Base-by-base conservation (phyloP, 2,113 vertebrate species). In the Pituophis catenifer region DNA sequence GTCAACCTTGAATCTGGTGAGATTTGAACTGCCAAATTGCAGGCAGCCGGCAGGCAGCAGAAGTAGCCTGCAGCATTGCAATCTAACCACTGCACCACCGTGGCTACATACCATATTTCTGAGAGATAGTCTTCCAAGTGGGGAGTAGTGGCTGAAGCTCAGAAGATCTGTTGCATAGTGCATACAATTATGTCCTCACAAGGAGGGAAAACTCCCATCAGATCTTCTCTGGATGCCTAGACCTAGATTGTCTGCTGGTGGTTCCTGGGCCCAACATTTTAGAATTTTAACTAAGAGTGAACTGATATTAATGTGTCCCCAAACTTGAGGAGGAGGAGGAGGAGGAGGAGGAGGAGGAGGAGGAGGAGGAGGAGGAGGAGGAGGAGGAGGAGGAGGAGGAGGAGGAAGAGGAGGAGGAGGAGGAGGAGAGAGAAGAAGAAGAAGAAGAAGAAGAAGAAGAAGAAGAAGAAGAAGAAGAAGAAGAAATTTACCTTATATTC, bases 391-490 rank as follows among this genome's bases (percentile, higher is more conserved):
- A 38, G 38, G 38, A 38, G 38, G 38, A 38, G 38, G 38, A 38
- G 38, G 38, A 38, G 38, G 38, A 38, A 1, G 38, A 38, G 38
- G 38, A 38, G 38, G 38, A 38, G 38, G 38, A 38, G 38, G 38
- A 38, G 38, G 38, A n/a, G 29, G 15, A n/a, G 26, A n/a, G n/a
- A n/a, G 24, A 62, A 11, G 24, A 3, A n/a, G 29, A n/a, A n/a
- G 26, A n/a, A n/a, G 24, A 62, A 11, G 24, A 3, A 10, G 59
- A n/a, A 13, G 62, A 13, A 2, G 26, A 13, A 2, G 4, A 2
- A 6, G 11, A 2, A 13, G 26, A 6, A 13, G 62, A 2, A n/a
- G 62, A 6, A 5, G 1, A 2, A 15, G 12, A 2, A 8, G 2
- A 8, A 75, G 15, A 38, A 13, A 0, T 33, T 75, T 75, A 7